Evolutionary conservation across 2,113 vertebrate species (phyloP), one percentile per base, ranked within the genome.

Genomic region (Eurystomus gularis): DNA sequence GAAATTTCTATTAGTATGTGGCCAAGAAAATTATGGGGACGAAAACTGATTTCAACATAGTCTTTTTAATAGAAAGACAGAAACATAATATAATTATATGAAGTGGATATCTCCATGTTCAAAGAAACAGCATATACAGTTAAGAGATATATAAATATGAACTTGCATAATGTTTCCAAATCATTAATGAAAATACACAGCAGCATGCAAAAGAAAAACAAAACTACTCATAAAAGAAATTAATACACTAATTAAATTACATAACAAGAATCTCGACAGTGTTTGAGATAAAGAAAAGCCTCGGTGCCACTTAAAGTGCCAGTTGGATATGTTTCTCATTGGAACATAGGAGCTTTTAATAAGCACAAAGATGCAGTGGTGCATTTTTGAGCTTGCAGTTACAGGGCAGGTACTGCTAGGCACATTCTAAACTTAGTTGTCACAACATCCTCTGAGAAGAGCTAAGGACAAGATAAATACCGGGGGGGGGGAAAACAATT

Each of bases 1-100:
- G 42, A 97, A 97, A 90, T 57, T 60, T 95, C n/a, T 16, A 28
- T 88, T 86, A 95, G 86, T 57, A 97, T 48, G 44, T 70, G 24
- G 20, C 9, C 23, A 82, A 60, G 1, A 37, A 37, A 91, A 80
- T 15, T 6, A 55, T 1, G 26, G 12, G 11, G 6, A 91, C 88
- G 55, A 77, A 88, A 82, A 73, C 0, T 6, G 69, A 61, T 52
- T 75, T 40, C 70, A 85, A 82, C 13, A 49, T 2, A 62, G 8
- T 44, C 8, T 64, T 51, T 77, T 66, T 37, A 90, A 62, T 1
- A 68, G 62, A 58, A 71, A 54, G 28, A 39, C 0, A 68, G 24
- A 75, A 79, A 75, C 0, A 0, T 10, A 40, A 21, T 17, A 33
- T 62, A 88, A 42, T 72, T 65, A 19, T 4, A 76, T 23, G 28